Base-by-base conservation (phyloP, 2,888 invertebrate genomes). In the Microctonus brassicae region DNA sequence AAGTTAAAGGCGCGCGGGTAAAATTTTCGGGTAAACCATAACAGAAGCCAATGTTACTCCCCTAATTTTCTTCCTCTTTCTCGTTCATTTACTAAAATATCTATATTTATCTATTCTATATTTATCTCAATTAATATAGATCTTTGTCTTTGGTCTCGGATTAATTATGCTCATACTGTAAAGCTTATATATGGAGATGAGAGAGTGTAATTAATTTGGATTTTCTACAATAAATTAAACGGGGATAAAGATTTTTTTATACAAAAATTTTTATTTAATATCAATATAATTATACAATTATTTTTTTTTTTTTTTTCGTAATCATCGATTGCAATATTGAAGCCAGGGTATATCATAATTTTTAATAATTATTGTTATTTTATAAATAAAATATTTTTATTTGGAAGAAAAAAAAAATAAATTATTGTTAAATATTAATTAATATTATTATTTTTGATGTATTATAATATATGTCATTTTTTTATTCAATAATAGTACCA, bases 1-100 rank as follows among this genome's bases (percentile, higher is more conserved):
- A 47, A 47, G 17, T 47, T 47, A 7, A 47, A 47, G 17, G 47
- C 7, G 6, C 33, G 17, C 13, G 24, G n/a, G 47, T 9, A 39
- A 42, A 42, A 63, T 47, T 63, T 47, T 63, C 63, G 63, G 63
- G 42, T 63, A 47, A 63, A 42, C 63, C 63, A 33, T 47, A n/a
- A 17, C 58, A 26, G 20, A 58, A 34, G 10, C 58, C 20, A 53
- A 29, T 3, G 5, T 4, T n/a, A n/a, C 42, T 17, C 42, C 5
- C 17, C n/a, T 33, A n/a, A n/a, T 17, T 47, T 62, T n/a, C 10
- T 17, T 22, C 39, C 24, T 47, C 9, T 6, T n/a, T 47, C 47
- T 47, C n/a, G 7, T n/a, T n/a, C n/a, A n/a, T n/a, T n/a, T 17
- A n/a, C 20, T 17, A 20, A 17, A 47, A 47, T 17, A 47, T 33